Conservation (phyloP, 37 sponge, comb jelly and placozoan genomes). For the Haliclona indistincta region DNA sequence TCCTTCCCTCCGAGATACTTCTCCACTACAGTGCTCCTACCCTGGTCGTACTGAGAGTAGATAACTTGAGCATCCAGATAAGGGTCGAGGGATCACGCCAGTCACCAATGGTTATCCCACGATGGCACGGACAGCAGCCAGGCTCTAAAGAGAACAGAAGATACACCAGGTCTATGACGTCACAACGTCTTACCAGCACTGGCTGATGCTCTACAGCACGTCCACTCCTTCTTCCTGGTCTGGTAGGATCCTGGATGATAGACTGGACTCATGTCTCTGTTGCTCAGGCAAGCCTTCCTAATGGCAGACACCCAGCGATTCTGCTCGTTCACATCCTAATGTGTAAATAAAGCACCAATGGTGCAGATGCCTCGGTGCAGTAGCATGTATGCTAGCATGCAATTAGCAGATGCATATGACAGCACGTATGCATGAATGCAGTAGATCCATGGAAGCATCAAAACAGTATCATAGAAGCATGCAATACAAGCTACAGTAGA, state of each 20-base stretch:
- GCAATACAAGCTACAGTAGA: too few species aligned
- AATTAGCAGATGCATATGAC: too few species aligned
- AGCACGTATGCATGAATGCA: too few species aligned
- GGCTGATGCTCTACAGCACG: slow-evolving; percentile 81
- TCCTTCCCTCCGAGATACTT: slow-evolving; percentile 13
- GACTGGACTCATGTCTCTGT: slow-evolving; percentile 77
- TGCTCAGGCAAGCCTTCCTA: slow-evolving; percentile 90
- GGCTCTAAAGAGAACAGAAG: too few species aligned
- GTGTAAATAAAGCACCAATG: too few species aligned
- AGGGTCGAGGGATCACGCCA: slow-evolving; percentile 97
- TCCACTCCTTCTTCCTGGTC: slow-evolving; percentile 82
- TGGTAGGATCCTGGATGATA: slow-evolving; percentile 91
- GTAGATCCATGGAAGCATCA: too few species aligned
- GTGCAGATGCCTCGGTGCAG: too few species aligned
- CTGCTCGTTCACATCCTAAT: slow-evolving; percentile 97
- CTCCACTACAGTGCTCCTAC: slow-evolving; percentile 27
- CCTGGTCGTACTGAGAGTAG: slow-evolving; percentile 80
- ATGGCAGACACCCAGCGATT: slow-evolving; percentile 93
- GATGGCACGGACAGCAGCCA: slow-evolving; percentile 87
- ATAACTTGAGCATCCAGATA: slow-evolving; percentile 91
- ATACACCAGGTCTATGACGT: too few species aligned
- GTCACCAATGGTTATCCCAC: slow-evolving; percentile 91
- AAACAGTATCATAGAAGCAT: too few species aligned
- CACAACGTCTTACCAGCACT: slow-evolving; percentile 46
- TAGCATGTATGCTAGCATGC: too few species aligned